phyloP scores from a whole-genome alignment of 2,888 invertebrate genomes.

The Hydriomena furcata region DNA sequence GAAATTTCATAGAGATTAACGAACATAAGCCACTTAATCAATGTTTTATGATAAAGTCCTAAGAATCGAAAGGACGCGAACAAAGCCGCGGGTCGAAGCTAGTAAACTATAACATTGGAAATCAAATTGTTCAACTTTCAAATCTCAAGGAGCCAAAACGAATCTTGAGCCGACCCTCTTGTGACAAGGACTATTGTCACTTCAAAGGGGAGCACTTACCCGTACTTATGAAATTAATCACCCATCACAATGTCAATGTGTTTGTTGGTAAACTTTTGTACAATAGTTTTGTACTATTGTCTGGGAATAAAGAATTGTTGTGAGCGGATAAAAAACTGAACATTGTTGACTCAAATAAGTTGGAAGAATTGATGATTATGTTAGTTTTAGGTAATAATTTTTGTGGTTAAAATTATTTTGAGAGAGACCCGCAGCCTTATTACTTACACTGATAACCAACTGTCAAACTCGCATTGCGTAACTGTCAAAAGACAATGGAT shows the following conservation, averaged over 20 bases:
- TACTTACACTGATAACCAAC: too few relatives aligned
- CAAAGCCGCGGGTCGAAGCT: too few relatives aligned
- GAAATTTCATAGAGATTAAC: too few relatives aligned
- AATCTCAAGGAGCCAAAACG: slow-evolving; percentile 16
- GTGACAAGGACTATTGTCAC: slow-evolving; percentile 30
- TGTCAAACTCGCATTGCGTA: too few relatives aligned
- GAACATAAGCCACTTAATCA: too few relatives aligned
- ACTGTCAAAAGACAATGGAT: too few relatives aligned
- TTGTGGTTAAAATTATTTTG: slow-evolving; percentile 8
- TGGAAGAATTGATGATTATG: slow-evolving; percentile 59
- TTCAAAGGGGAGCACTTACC: slow-evolving; percentile 59
- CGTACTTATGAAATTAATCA: slow-evolving; percentile 75
- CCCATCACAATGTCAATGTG: slow-evolving; percentile 61
- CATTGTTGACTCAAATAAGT: slow-evolving; percentile 63
- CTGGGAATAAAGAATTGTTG: slow-evolving; percentile 47
- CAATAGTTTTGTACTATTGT: slow-evolving; percentile 62
- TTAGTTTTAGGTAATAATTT: slow-evolving; percentile 37
- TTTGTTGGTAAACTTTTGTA: slow-evolving; percentile 77
- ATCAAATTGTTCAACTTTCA: slow-evolving; percentile 12
- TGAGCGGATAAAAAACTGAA: slow-evolving; percentile 15
- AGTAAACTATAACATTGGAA: slow-evolving; percentile 4
- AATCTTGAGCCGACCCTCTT: slow-evolving; percentile 14
- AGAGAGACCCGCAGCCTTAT: not conserved
- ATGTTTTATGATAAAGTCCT: too few relatives aligned
- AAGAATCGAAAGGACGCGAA: too few relatives aligned